Evolutionary conservation across 1,140 invertebrate species (phyloP), one percentile per base, ranked within the genome.

Genomic region (Antheraea mylitta): DNA sequence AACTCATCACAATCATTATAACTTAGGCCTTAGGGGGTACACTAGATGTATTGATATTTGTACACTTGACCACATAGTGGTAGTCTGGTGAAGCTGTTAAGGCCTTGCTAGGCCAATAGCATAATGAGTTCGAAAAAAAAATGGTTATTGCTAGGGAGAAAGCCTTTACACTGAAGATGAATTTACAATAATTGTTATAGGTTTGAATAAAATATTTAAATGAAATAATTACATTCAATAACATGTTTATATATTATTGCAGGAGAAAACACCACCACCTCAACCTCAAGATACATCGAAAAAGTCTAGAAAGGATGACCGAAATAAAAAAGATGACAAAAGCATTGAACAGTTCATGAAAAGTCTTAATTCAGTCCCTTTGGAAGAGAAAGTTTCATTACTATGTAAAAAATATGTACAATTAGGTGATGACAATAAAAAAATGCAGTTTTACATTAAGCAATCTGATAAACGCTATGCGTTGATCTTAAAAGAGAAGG

Each of bases 321-420:
- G 87, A 7, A 89, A 89, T 58, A 95, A 94, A 73, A 94, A 94
- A 73, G 94, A 93, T 75, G 94, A 94, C 58, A 94, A 94, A 80
- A 92, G 92, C 71, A 80, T 94, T 6, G 96, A 96, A 76, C 94
- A 96, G 84, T 94, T 97, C 65, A 88, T 97, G 68, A 96, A 96
- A 91, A 94, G 94, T 5, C 84, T 97, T 1, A 95, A 94, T 72
- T 94, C 94, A 60, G 83, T 95, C n/a, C 89, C 94, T 45, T 76
- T 94, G 0, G 96, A 97, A 77, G 96, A 97, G 72, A 97, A 97
- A 90, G 82, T 97, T 18, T 93, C 94, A 30, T 89, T 94, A 10
- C 93, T 97, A 66, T 95, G 95, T 77, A 96, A 96, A 71, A 96
- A 96, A 76, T 97, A 97, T 88, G 93, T 86, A 7, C 83, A 98